phyloP scores from a whole-genome alignment of 1,140 invertebrate genomes.

The Triops longicaudatus region DNA sequence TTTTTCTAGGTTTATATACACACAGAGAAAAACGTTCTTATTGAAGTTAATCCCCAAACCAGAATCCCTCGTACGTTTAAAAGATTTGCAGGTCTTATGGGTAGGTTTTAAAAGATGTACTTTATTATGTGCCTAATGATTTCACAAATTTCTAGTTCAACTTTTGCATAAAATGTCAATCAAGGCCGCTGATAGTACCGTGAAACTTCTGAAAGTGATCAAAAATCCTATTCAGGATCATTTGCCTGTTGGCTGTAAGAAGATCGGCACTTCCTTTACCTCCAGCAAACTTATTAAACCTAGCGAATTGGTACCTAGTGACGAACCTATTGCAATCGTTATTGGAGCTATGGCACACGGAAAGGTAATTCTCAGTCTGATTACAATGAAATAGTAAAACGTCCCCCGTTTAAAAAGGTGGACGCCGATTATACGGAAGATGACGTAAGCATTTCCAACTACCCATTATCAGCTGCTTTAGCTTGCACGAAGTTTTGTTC shows the following conservation, averaged over 20 bases:
- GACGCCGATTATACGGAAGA: slow-evolving; percentile 86
- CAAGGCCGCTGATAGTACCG: slow-evolving; percentile 73
- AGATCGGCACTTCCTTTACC: slow-evolving; percentile 83
- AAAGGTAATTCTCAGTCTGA: slow-evolving; percentile 48
- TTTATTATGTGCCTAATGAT: slow-evolving; percentile 5
- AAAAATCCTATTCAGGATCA: slow-evolving; percentile 94
- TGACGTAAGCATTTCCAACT: slow-evolving; percentile 84
- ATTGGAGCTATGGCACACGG: slow-evolving; percentile 97
- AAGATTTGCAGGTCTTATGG: slow-evolving; percentile 95
- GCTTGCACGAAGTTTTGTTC: slow-evolving; percentile 94
- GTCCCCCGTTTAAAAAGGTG: slow-evolving; percentile 46
- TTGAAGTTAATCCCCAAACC: slow-evolving; percentile 97
- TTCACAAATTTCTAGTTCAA: slow-evolving; percentile 70
- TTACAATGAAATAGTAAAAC: not conserved
- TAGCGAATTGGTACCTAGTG: slow-evolving; percentile 67
- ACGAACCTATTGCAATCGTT: slow-evolving; percentile 79
- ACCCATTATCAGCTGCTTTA: slow-evolving; percentile 90
- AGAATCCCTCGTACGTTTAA: slow-evolving; percentile 97
- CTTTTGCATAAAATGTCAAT: slow-evolving; percentile 90
- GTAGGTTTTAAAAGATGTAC: slow-evolving; percentile 46
- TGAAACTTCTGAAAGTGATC: slow-evolving; percentile 92
- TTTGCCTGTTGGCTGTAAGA: slow-evolving; percentile 88
- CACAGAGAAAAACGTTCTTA: slow-evolving; percentile 93
- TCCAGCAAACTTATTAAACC: slow-evolving; percentile 67
- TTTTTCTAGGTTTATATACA: slow-evolving; percentile 78